These are phyloP conservation scores for Eretmocerus hayati DNA, from an alignment of 2,888 invertebrate species.

Conservation along the genomic window DNA sequence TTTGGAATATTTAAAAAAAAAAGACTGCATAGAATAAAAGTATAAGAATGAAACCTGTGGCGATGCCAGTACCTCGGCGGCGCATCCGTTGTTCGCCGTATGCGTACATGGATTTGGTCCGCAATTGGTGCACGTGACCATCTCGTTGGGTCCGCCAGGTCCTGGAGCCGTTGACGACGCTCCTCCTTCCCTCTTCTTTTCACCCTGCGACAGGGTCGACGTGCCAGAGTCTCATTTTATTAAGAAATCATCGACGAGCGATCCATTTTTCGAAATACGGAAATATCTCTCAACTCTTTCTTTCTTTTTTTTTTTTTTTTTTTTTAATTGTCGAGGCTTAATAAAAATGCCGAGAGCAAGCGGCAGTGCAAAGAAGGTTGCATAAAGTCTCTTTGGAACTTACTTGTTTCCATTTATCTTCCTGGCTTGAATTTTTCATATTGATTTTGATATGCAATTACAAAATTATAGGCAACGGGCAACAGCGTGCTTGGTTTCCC, in stretches of 20 bases:
- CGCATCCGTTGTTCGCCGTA: slow-evolving; percentile 80
- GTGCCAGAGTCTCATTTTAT: slow-evolving; percentile 38
- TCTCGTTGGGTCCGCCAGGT: slow-evolving; percentile 62
- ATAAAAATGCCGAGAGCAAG: slow-evolving; percentile 13
- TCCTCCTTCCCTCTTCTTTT: slow-evolving; percentile 76
- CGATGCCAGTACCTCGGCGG: slow-evolving; percentile 61
- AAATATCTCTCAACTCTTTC: no score
- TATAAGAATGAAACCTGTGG: slow-evolving; percentile 11
- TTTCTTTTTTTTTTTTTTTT: background rate
- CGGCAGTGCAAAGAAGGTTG: slow-evolving; percentile 7
- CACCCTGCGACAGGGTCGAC: slow-evolving; percentile 58
- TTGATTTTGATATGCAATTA: no score
- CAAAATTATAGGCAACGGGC: no score
- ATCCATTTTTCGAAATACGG: slow-evolving; percentile 32
- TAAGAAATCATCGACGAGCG: slow-evolving; percentile 26
- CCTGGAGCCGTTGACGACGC: slow-evolving; percentile 25
- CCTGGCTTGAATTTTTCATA: no score
- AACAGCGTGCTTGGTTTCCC: no score
- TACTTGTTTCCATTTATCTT: no score
- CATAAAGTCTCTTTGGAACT: background rate
- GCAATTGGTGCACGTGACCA: slow-evolving; percentile 78
- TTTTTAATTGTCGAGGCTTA: background rate
- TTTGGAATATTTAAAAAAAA: no score
- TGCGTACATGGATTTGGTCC: slow-evolving; percentile 78
- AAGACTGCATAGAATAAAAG: no score